These are phyloP conservation scores for Eristalis intricaria DNA, from an alignment of 2,888 invertebrate species.

Conservation along the genomic window DNA sequence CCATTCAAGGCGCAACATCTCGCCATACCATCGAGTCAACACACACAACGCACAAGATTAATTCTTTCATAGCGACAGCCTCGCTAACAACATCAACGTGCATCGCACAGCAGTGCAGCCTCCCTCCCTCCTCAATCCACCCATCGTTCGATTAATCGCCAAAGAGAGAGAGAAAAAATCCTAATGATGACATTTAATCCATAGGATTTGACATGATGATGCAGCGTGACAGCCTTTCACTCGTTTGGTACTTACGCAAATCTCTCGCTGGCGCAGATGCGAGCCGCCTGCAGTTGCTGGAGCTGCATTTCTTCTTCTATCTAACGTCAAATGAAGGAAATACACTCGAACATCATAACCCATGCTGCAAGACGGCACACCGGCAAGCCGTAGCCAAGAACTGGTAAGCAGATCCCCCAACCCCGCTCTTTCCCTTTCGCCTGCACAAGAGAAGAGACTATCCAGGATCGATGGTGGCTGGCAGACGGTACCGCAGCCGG, in stretches of 20 bases:
- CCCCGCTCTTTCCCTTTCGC: not conserved
- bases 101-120: slow-evolving; percentile 6
- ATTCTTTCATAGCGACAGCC: slow-evolving; percentile 3
- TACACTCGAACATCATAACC: slow-evolving; percentile 56
- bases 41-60: slow-evolving; percentile 19
- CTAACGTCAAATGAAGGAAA: slow-evolving; percentile 30
- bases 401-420: slow-evolving; percentile 26
- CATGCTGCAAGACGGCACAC: slow-evolving; percentile 8
- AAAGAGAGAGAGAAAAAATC: slow-evolving; percentile 21
- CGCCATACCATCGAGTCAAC: slow-evolving; percentile 2
- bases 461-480: slow-evolving; percentile 25
- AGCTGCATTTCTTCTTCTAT: not conserved
- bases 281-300: not conserved
- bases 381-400: slow-evolving; percentile 37
- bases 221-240: slow-evolving; percentile 64
- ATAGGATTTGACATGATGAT: slow-evolving; percentile 67
- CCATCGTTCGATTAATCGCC: slow-evolving; percentile 37
- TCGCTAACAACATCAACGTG: not conserved
- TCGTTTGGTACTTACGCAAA: slow-evolving; percentile 49
- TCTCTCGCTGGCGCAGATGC: slow-evolving; percentile 10
- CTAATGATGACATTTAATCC: slow-evolving; percentile 70
- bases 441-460: slow-evolving; percentile 1
- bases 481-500: slow-evolving; percentile 7
- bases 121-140: not conserved
- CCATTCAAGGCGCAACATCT: slow-evolving; percentile 10